Evolutionary conservation across 2,797 vertebrate species (phyloP).

Genomic region (Bucorvus abyssinicus): DNA sequence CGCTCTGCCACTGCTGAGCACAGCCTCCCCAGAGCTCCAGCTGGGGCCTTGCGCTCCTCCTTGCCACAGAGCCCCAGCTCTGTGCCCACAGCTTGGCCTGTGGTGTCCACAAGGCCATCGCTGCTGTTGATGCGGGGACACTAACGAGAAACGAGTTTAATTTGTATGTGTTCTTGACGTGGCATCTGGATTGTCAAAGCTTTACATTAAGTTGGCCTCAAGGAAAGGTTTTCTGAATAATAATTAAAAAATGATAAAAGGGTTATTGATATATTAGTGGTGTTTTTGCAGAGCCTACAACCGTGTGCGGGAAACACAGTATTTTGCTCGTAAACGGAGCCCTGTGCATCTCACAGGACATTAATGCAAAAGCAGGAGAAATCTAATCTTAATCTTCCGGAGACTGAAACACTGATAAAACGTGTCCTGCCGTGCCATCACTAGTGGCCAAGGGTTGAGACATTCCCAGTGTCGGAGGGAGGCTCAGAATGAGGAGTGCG

Average conservation of each 20-base stretch:
- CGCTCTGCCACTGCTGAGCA: neutral
- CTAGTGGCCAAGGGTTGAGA: slow-evolving; percentile 53
- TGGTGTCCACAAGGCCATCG: neutral
- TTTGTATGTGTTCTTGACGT: neutral
- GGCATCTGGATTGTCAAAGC: neutral
- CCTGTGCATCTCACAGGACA: slow-evolving; percentile 1
- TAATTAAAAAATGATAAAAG: neutral
- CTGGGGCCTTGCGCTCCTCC: neutral
- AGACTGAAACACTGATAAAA: slow-evolving; percentile 21
- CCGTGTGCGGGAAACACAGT: neutral
- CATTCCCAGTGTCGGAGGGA: slow-evolving; percentile 8
- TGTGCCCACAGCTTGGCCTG: neutral
- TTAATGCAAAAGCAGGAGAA: slow-evolving; percentile 38
- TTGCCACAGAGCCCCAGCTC: neutral
- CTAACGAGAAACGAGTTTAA: neutral
- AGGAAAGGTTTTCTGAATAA: neutral
- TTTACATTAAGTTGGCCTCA: neutral
- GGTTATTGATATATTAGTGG: neutral
- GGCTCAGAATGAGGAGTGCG: slow-evolving; percentile 30
- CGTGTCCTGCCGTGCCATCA: slow-evolving; percentile 53
- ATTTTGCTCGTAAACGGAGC: neutral
- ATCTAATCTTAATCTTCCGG: slow-evolving; percentile 19
- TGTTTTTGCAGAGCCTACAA: neutral
- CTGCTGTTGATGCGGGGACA: neutral
- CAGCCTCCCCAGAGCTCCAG: neutral